Evolutionary conservation across 1,140 invertebrate species (phyloP).

Genomic region (Aporrectodea caliginosa): DNA sequence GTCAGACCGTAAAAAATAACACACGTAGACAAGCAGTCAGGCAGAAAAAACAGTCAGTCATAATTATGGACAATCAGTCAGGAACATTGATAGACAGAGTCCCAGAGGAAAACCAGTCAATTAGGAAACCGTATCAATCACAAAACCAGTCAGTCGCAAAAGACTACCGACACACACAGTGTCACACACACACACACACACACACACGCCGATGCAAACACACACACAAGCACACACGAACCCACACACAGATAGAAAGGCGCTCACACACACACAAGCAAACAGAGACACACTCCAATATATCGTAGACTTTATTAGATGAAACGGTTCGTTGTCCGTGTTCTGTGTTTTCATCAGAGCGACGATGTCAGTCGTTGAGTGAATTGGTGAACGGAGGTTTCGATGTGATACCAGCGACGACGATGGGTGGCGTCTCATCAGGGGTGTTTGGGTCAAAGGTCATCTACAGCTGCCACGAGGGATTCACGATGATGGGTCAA

Average conservation of each 20-base stretch:
- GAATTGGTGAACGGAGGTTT: slow-evolving; percentile 17
- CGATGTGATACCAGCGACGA: slow-evolving; percentile 39
- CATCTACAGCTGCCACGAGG: slow-evolving; percentile 55
- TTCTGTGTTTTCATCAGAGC: background rate
- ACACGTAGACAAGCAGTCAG: background rate
- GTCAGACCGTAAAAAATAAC: background rate
- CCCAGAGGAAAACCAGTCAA: no score
- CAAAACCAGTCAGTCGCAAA: no score
- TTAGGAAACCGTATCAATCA: no score
- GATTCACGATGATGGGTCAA: slow-evolving; percentile 52
- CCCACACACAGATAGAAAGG: background rate
- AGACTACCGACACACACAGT: no score
- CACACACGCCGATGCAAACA: background rate
- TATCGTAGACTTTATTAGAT: background rate
- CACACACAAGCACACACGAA: background rate
- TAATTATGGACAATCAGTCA: background rate
- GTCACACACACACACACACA: no score
- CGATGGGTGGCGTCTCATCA: no score
- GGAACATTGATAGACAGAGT: no score
- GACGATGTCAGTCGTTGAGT: background rate
- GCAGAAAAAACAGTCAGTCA: background rate
- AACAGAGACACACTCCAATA: background rate
- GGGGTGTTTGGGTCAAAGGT: slow-evolving; percentile 51
- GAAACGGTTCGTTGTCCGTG: background rate
- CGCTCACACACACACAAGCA: background rate